phyloP scores from a whole-genome alignment of 2,797 vertebrate genomes.

The Labeo calbasu region DNA sequence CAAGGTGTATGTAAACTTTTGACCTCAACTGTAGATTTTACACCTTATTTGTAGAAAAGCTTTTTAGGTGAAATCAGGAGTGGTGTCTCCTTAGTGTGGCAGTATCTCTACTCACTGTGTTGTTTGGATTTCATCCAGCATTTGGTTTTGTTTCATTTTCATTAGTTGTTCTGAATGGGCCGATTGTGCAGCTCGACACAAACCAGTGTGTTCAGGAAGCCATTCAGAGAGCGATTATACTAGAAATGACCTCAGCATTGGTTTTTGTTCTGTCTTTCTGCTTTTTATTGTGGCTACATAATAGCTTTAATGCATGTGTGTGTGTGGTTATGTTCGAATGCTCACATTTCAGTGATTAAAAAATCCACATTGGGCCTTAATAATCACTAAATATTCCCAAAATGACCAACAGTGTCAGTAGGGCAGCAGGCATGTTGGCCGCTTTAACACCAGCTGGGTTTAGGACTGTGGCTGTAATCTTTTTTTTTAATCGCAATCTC shows the following conservation, averaged over 20 bases:
- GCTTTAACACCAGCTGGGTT: neutral
- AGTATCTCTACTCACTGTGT: neutral
- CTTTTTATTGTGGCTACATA: neutral
- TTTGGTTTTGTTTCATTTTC: conserved; percentile 25
- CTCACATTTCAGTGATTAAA: neutral
- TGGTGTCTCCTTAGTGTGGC: neutral
- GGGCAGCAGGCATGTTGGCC: neutral
- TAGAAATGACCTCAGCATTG: conserved; percentile 11
- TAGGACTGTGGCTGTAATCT: conserved; percentile 6
- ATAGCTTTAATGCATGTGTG: neutral
- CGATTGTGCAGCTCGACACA: conserved; percentile 10
- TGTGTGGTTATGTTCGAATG: neutral
- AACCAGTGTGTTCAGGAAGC: conserved; percentile 6
- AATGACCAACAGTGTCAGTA: neutral
- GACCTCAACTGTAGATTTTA: neutral
- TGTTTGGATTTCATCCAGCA: conserved; percentile 34
- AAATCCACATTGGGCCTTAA: neutral
- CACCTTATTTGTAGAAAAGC: neutral
- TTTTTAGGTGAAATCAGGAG: neutral
- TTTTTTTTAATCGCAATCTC: neutral
- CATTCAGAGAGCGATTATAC: neutral
- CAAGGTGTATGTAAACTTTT: too few relatives aligned
- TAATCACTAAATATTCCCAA: neutral
- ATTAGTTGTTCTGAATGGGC: conserved; percentile 21
- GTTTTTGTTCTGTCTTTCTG: neutral